Evolutionary conservation across 2,113 vertebrate species (phyloP).

Genomic region (Tichodroma muraria): DNA sequence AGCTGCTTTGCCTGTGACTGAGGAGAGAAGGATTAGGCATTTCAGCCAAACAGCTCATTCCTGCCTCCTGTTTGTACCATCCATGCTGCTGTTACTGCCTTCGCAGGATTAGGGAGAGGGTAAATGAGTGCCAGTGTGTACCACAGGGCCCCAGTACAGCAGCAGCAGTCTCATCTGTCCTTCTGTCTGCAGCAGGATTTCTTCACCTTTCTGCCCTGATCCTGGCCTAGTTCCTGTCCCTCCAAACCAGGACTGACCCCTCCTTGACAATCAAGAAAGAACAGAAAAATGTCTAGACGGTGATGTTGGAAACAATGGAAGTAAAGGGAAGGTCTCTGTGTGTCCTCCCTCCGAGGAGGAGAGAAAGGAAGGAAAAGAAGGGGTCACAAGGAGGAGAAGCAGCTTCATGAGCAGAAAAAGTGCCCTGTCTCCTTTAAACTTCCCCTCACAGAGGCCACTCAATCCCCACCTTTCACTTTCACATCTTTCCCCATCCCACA

Average conservation of each 20-base stretch:
- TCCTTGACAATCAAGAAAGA: not conserved
- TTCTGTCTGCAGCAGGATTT: not conserved
- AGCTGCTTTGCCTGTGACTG: not conserved
- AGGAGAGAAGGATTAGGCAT: not conserved
- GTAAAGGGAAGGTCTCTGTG: not conserved
- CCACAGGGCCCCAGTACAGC: not conserved
- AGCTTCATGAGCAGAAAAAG: not conserved
- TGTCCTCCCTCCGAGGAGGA: not conserved
- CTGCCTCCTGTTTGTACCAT: conserved; percentile 2
- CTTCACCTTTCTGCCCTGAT: not conserved
- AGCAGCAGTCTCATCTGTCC: not conserved
- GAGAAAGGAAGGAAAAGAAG: not conserved
- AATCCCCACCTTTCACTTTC: not conserved
- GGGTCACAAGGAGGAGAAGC: not conserved
- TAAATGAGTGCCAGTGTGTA: not conserved
- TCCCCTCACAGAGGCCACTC: not conserved
- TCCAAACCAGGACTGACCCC: not conserved
- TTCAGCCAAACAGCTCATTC: not conserved
- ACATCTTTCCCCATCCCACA: not conserved
- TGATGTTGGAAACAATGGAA: not conserved
- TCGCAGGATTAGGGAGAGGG: not conserved
- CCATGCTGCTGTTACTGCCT: not conserved
- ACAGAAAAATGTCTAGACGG: not conserved
- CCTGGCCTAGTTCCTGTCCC: not conserved
- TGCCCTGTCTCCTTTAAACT: not conserved